phyloP scores from a whole-genome alignment of 2,797 vertebrate species.

The Peromyscus aztecus region DNA sequence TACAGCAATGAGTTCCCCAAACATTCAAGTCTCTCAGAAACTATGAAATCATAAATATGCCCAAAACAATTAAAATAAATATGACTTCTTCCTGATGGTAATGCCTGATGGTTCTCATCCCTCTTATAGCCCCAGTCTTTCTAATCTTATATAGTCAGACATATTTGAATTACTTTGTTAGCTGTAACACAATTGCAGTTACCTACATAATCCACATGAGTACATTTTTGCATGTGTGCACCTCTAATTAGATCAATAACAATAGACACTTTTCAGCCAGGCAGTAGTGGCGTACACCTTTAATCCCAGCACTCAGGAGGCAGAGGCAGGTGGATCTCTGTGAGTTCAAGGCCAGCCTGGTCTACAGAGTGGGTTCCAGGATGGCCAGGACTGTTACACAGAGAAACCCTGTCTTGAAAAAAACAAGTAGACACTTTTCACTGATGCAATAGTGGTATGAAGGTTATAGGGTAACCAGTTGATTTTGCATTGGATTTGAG shows the following conservation, averaged over 20 bases:
- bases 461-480: background rate
- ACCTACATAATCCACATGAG: background rate
- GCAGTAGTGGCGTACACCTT: background rate
- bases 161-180: background rate
- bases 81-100: background rate
- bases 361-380: background rate
- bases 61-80: background rate
- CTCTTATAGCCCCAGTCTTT: background rate
- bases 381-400: background rate
- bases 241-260: constrained; percentile 12
- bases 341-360: background rate
- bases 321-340: background rate
- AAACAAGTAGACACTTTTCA: background rate
- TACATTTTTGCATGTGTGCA: background rate
- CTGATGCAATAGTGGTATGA: background rate
- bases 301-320: background rate
- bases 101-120: background rate
- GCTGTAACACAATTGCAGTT: background rate
- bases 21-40: background rate
- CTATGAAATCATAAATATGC: background rate
- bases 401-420: background rate
- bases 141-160: background rate
- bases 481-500: background rate
- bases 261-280: background rate
- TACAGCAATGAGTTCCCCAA: constrained; percentile 4